phyloP scores from a whole-genome alignment of 2,888 invertebrate species.

The Lymantria dispar region DNA sequence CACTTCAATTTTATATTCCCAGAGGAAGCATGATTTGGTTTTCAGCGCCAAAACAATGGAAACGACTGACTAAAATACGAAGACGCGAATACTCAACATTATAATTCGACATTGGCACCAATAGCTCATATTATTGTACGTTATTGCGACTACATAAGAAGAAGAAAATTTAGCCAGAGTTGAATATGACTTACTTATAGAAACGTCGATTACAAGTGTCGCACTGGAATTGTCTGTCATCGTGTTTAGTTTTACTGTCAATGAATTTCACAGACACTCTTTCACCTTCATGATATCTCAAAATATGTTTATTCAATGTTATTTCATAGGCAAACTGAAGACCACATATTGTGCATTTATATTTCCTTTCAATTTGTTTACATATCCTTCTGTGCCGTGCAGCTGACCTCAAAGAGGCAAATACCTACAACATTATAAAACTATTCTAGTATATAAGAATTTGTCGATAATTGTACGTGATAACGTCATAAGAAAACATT shows the following conservation, averaged over 20 bases:
- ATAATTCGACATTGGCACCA: too few species aligned
- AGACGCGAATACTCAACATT: too few species aligned
- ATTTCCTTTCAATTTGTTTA: slow-evolving; percentile 58
- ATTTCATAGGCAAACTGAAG: slow-evolving; percentile 71
- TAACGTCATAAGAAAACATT: too few species aligned
- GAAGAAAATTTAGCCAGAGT: too few species aligned
- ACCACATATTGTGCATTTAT: slow-evolving; percentile 65
- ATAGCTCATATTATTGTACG: too few species aligned
- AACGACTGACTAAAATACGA: too few species aligned
- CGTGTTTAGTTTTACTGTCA: slow-evolving; percentile 45
- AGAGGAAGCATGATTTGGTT: too few species aligned
- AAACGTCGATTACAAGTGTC: slow-evolving; percentile 85
- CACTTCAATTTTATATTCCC: too few species aligned
- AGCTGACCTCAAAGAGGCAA: slow-evolving; percentile 75
- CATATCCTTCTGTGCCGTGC: slow-evolving; percentile 71
- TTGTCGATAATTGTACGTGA: too few species aligned
- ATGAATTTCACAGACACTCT: slow-evolving; percentile 69
- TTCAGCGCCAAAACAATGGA: too few species aligned
- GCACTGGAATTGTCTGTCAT: slow-evolving; percentile 75
- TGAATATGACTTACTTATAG: slow-evolving; percentile 58
- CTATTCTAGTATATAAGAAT: background rate
- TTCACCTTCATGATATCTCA: slow-evolving; percentile 66
- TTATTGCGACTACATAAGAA: too few species aligned
- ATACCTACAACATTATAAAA: slow-evolving; percentile 41
- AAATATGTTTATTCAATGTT: slow-evolving; percentile 73